Evolutionary conservation across 1,140 invertebrate genomes (phyloP).

Genomic region (Papilio polyxenes): DNA sequence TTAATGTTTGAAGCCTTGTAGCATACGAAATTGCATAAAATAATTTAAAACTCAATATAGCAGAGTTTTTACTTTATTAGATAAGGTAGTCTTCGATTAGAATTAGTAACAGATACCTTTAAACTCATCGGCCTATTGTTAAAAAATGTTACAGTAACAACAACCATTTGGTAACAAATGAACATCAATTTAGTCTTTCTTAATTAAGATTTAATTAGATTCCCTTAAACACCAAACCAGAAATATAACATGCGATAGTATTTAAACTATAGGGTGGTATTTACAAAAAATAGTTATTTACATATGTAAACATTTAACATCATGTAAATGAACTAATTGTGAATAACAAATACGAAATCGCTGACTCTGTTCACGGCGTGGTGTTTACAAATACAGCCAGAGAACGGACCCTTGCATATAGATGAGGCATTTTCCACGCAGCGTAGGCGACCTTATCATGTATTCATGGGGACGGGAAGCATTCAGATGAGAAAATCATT

Average conservation of each 20-base stretch:
- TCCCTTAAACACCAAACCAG: neutral
- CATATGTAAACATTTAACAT: neutral
- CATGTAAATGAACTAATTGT: slow-evolving; percentile 29
- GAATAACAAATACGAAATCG: neutral
- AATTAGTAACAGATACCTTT: neutral
- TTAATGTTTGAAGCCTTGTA: too few species aligned
- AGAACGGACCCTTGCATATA: slow-evolving; percentile 62
- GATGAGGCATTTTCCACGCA: slow-evolving; percentile 57
- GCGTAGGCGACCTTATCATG: slow-evolving; percentile 53
- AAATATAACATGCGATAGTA: neutral
- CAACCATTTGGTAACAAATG: too few species aligned
- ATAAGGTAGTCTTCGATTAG: too few species aligned
- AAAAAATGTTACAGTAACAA: too few species aligned
- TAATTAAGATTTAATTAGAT: neutral
- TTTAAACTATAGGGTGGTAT: neutral
- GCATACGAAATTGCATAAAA: too few species aligned
- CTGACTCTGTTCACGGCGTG: slow-evolving; percentile 25
- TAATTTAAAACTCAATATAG: too few species aligned
- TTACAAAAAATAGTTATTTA: neutral
- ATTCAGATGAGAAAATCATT: slow-evolving; percentile 42
- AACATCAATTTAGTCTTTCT: neutral
- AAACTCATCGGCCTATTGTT: neutral
- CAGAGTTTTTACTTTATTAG: neutral
- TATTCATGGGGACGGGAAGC: slow-evolving; percentile 60
- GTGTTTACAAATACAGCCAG: slow-evolving; percentile 60